Evolutionary conservation across 2,888 invertebrate species (phyloP).

Genomic region (Caenorhabditis sp.): DNA sequence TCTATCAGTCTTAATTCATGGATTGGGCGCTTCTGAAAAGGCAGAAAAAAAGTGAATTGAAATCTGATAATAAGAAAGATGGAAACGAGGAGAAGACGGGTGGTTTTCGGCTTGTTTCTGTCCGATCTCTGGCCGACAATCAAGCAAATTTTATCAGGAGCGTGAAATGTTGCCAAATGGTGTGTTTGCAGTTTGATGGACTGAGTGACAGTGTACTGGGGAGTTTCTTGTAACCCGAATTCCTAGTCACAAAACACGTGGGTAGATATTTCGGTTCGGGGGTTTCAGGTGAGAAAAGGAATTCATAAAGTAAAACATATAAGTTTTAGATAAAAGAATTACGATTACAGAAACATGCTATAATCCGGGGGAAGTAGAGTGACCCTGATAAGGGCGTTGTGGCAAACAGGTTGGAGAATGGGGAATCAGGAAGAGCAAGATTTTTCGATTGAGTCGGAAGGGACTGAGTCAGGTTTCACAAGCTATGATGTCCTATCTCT

Average conservation of each 20-base stretch:
- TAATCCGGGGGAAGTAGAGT: conserved; percentile 10
- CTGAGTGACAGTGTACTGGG: conserved; percentile 9
- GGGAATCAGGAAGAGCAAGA: neutral
- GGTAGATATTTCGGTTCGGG: neutral
- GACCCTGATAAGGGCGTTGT: conserved; percentile 9
- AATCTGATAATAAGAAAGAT: neutral
- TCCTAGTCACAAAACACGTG: neutral
- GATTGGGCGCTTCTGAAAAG: neutral
- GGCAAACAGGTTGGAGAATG: neutral
- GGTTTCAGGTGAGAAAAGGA: neutral
- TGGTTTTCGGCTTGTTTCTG: conserved; percentile 35
- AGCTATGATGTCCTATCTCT: conserved; percentile 4
- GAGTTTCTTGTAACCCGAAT: neutral
- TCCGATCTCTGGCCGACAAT: conserved; percentile 36
- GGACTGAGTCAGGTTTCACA: too few species aligned
- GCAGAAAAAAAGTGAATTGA: neutral
- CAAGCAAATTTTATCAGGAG: conserved; percentile 37
- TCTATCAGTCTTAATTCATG: conserved; percentile 4
- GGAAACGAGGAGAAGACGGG: neutral
- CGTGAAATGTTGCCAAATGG: conserved; percentile 8
- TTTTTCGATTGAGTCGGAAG: too few species aligned
- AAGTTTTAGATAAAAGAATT: conserved; percentile 13
- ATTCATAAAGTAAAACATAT: conserved; percentile 21
- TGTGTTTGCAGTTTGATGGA: conserved; percentile 35
- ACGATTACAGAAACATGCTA: conserved; percentile 27